Evolutionary conservation across 2,888 invertebrate species (phyloP).

Genomic region (Apomyelois bistriatella): DNA sequence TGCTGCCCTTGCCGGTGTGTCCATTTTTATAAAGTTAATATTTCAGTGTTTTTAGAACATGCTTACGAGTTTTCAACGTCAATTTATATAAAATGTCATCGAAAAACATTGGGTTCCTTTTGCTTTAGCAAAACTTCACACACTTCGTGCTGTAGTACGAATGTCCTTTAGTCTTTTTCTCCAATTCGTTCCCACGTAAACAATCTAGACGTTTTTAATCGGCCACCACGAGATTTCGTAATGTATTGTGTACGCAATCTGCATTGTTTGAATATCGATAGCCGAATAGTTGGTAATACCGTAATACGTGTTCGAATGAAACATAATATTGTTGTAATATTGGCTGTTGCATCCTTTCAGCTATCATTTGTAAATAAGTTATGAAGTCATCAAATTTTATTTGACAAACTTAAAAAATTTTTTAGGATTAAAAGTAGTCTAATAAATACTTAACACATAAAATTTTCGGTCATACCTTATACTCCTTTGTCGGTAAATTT

Average conservation of each 20-base stretch:
- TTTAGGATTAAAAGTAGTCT: no score
- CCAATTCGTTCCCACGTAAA: conserved; percentile 24
- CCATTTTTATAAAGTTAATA: no score
- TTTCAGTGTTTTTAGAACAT: no score
- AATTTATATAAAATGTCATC: no score
- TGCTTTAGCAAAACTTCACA: no score
- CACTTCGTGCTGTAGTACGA: not conserved
- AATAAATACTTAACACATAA: no score
- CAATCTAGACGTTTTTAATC: conserved; percentile 64
- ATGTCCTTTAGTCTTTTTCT: not conserved
- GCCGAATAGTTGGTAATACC: not conserved
- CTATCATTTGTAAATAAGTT: not conserved
- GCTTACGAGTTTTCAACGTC: no score
- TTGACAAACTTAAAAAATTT: no score
- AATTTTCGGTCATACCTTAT: no score
- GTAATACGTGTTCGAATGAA: not conserved
- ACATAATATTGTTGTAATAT: not conserved
- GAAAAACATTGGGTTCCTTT: no score
- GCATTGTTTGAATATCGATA: conserved; percentile 38
- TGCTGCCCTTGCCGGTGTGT: no score
- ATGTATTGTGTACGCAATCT: conserved; percentile 51
- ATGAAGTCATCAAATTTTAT: not conserved
- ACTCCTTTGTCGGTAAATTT: no score
- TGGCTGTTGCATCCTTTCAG: not conserved
- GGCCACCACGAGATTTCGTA: conserved; percentile 57